Percentiles rank a stretch among this genome's conserved stretches.
Evolutionary conservation across 2,888 invertebrate species (phyloP).

Genomic region (Ethmia dodecea): DNA sequence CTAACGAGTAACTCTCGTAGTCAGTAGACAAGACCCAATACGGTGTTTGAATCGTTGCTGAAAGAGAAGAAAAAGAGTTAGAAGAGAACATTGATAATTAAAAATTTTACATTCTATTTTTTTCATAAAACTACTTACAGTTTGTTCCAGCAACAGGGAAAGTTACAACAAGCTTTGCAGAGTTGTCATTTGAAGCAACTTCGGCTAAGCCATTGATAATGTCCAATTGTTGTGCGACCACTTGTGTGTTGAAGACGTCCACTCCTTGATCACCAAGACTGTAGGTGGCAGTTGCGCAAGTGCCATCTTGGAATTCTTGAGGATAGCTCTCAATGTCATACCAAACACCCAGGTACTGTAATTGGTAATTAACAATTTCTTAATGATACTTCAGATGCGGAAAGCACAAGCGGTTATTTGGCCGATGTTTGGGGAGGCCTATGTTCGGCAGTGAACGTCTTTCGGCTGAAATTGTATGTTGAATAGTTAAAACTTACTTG

Average conservation of each 20-base stretch:
- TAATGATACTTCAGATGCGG: no score
- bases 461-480: no score
- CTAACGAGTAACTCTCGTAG: slow-evolving; percentile 74
- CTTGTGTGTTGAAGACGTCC: slow-evolving; percentile 26
- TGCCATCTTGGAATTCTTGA: slow-evolving; percentile 26
- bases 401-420: no score
- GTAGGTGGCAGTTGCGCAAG: slow-evolving; percentile 49
- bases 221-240: slow-evolving; percentile 33
- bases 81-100: background rate
- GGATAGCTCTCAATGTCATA: slow-evolving; percentile 29
- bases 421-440: no score
- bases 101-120: background rate
- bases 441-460: no score
- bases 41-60: slow-evolving; percentile 33
- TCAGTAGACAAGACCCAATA: slow-evolving; percentile 81
- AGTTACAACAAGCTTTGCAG: slow-evolving; percentile 48
- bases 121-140: no score
- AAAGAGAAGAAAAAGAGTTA: slow-evolving; percentile 1
- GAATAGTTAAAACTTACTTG: no score
- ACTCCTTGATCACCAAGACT: slow-evolving; percentile 3
- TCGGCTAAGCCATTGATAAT: slow-evolving; percentile 71
- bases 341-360: slow-evolving; percentile 12
- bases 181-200: slow-evolving; percentile 30
- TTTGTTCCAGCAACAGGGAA: slow-evolving; percentile 52
- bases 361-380: no score